Percentiles rank a stretch among this genome's conserved stretches.
Conservation (phyloP, 2,113 vertebrate genomes). For the Hippocampus guttulatus region DNA sequence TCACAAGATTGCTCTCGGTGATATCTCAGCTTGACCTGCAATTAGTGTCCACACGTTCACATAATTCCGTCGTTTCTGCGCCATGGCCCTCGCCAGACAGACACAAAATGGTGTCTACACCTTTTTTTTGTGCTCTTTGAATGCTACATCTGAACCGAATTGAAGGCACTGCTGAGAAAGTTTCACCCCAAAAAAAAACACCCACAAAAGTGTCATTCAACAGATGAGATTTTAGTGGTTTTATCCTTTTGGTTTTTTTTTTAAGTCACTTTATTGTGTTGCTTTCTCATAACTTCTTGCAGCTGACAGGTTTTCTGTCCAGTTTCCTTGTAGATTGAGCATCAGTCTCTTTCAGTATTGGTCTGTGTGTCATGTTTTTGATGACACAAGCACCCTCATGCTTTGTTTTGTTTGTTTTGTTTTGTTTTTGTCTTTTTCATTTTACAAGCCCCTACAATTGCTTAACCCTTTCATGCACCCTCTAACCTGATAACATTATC, state of each 20-base stretch:
- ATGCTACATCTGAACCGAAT: neutral
- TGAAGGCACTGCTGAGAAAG: neutral
- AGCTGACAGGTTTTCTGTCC: neutral
- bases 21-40: neutral
- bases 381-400: neutral
- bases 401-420: too few relatives aligned
- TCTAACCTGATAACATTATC: too few relatives aligned
- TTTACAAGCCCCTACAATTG: neutral
- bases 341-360: neutral
- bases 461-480: too few relatives aligned
- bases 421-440: neutral
- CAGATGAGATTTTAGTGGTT: neutral
- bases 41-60: neutral
- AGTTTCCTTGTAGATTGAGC: neutral
- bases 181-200: slow-evolving; percentile 1
- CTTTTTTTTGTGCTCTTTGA: neutral
- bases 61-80: neutral
- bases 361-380: neutral
- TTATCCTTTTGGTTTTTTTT: neutral
- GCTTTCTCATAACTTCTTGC: neutral
- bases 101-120: neutral
- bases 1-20: neutral
- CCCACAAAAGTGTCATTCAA: slow-evolving; percentile 1
- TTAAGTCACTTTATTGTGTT: neutral
- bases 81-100: neutral